Evolutionary conservation across 2,888 invertebrate genomes (phyloP).

Genomic region (Hyposoter didymator): DNA sequence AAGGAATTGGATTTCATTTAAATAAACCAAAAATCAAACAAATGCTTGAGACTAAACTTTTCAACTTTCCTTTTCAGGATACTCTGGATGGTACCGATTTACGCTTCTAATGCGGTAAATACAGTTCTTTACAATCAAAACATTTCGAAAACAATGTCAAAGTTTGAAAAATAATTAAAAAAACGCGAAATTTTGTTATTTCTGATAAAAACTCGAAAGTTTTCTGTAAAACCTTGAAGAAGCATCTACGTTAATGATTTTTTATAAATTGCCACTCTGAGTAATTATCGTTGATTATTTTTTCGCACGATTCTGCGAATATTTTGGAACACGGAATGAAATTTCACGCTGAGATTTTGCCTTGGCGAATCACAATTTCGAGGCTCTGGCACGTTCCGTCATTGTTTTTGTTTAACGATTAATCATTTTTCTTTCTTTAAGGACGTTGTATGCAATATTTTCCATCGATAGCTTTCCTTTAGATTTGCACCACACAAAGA

Average conservation of each 20-base stretch:
- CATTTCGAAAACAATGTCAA: not conserved
- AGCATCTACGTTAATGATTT: no score
- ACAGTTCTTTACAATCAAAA: conserved; percentile 42
- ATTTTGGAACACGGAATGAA: no score
- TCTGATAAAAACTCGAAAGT: not conserved
- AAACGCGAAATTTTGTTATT: not conserved
- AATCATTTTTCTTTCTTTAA: not conserved
- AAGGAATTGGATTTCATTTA: no score
- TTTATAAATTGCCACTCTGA: no score
- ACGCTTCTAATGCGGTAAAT: conserved; percentile 96
- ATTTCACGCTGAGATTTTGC: not conserved
- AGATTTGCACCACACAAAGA: no score
- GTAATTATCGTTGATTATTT: no score
- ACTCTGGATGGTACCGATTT: conserved; percentile 99
- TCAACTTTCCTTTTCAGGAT: conserved; percentile 87
- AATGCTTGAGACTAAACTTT: not conserved
- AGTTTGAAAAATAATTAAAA: not conserved
- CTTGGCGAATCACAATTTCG: not conserved
- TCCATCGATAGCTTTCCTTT: no score
- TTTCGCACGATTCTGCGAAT: no score
- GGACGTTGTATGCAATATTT: no score
- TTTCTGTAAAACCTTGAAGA: not conserved
- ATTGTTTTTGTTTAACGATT: not conserved
- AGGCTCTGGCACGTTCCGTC: not conserved
- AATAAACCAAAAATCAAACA: not conserved